Base-by-base conservation (phyloP, 2,888 invertebrate genomes). In the Lingula anatina region DNA sequence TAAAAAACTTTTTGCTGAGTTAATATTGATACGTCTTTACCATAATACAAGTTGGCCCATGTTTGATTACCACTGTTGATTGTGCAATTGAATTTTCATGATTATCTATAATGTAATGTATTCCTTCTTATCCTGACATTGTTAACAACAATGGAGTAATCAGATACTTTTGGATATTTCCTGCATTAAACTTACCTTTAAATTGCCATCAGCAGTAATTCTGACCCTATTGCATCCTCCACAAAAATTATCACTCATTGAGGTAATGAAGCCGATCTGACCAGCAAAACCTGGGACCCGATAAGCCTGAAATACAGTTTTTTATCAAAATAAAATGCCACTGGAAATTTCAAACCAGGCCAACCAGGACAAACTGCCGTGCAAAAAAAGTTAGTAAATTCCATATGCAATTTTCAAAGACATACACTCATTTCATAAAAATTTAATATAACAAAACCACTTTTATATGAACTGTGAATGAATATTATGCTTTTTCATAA, bases 211-310 rank as follows among this genome's bases (percentile, higher is more conserved):
- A n/a, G 99, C 99, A 3, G 97, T 99, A 48, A 99, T 83, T 54
- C 99, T 81, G 56, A 99, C 79, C 5, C 99, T 84, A 80, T 97
- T 99, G 78, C 99, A 99, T 2, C 88, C 82, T 41, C 86, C 85
- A 78, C 99, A 99, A 80, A 99, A 99, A 73, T 92, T 88, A 65
- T 93, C 86, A 50, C 89, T 92, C 96, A 99, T 99, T 20, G 97
- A 97, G 2, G 95, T 91, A 63, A 99, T 97, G 78, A 99, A 99
- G 9, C 99, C 99, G 54, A 99, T 82, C 78, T 88, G 86, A 2
- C 99, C 99, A 40, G 73, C 66, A 79, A 84, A 87, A 5, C 88
- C 90, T 1, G 89, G 87, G 36, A 92, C 87, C 65, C 85, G 85
- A 82, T 88, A 96, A 2, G 90, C 88, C 87, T 89, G 59, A 15